These are phyloP conservation scores for Diuraphis noxia DNA, from an alignment of 1,140 invertebrate genomes.

Conservation along the genomic window DNA sequence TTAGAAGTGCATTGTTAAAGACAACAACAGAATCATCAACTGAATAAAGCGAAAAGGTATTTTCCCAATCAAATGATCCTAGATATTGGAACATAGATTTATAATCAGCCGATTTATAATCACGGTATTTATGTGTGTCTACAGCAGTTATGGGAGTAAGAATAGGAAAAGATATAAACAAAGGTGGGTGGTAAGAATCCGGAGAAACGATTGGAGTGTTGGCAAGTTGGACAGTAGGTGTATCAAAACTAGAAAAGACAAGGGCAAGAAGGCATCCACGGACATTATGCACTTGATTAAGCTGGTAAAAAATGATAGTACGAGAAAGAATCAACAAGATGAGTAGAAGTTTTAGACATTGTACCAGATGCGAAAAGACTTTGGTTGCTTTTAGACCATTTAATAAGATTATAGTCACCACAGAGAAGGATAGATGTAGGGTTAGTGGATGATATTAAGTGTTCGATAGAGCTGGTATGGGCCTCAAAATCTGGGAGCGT, in stretches of 20 bases:
- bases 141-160: neutral
- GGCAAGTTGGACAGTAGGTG: too few relatives aligned
- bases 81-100: too few relatives aligned
- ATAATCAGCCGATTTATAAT: too few relatives aligned
- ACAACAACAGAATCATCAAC: too few relatives aligned
- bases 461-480: neutral
- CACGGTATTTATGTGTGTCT: neutral
- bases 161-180: neutral
- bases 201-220: too few relatives aligned
- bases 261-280: neutral
- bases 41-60: too few relatives aligned
- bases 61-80: too few relatives aligned
- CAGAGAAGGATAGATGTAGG: neutral
- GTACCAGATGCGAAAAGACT: neutral
- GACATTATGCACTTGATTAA: neutral
- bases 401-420: constrained; percentile 12
- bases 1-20: too few relatives aligned
- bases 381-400: neutral
- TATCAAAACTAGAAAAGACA: neutral
- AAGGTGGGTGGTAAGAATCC: neutral
- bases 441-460: neutral
- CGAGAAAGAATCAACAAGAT: neutral
- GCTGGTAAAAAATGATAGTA: neutral
- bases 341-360: neutral
- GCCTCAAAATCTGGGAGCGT: too few relatives aligned